Conservation (phyloP, 2,113 vertebrate species). For the Empidonax alnorum region DNA sequence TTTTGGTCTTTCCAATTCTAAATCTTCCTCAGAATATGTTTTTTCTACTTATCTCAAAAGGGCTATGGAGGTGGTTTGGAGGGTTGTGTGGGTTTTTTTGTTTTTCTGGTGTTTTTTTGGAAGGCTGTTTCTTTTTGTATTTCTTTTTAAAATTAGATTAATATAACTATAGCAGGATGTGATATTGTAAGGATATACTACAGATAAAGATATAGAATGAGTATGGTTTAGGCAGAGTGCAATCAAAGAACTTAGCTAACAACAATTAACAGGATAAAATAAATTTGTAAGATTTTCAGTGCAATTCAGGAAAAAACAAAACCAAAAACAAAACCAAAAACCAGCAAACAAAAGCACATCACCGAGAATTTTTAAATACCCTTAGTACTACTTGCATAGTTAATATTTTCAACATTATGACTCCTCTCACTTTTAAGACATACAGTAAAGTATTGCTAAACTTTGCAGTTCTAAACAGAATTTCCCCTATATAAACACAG, state of each 20-base stretch:
- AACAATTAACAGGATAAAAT: background rate
- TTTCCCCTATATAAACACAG: background rate
- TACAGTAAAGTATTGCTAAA: background rate
- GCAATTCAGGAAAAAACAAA: background rate
- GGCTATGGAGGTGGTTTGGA: too few species aligned
- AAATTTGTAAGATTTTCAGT: background rate
- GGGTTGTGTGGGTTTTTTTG: accelerated
- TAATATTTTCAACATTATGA: background rate
- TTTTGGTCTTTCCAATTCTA: background rate
- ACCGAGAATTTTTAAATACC: background rate
- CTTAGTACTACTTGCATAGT: background rate
- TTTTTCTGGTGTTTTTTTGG: accelerated
- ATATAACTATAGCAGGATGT: background rate
- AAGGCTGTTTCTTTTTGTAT: accelerated
- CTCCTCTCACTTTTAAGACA: background rate
- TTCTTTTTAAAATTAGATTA: background rate
- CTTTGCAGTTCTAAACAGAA: background rate
- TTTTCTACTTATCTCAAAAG: background rate
- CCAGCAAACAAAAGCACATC: background rate
- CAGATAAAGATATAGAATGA: background rate
- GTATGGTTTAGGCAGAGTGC: background rate
- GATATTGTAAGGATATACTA: background rate
- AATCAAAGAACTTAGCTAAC: background rate
- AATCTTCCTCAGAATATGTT: background rate
- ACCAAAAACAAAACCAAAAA: background rate